Percentiles rank a stretch among this genome's conserved stretches.
Evolutionary conservation across 2,888 invertebrate species (phyloP).

Genomic region (Pteria penguin): DNA sequence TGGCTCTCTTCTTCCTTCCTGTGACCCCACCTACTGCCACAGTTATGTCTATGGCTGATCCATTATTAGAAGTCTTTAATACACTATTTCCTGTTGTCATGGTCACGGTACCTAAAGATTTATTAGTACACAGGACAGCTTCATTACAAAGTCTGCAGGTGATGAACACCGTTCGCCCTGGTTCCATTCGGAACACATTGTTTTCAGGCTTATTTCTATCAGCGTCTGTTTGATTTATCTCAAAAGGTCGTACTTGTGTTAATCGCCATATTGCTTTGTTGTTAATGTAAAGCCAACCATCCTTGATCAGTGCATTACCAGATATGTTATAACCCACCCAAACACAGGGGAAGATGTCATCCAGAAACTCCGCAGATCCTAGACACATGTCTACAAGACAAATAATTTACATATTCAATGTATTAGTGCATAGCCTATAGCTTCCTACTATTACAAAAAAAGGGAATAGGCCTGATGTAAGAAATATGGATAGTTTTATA

Average conservation of each 20-base stretch:
- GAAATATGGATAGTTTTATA: no score
- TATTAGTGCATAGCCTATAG: no score
- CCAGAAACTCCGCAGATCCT: slow-evolving; percentile 41
- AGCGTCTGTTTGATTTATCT: slow-evolving; percentile 31
- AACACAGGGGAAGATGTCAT: slow-evolving; percentile 55
- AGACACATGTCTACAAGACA: slow-evolving; percentile 52
- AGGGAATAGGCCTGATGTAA: no score
- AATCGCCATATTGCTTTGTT: slow-evolving; percentile 34
- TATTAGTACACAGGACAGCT: slow-evolving; percentile 54
- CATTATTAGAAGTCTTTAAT: slow-evolving; percentile 48
- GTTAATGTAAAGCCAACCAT: slow-evolving; percentile 46
- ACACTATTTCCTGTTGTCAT: slow-evolving; percentile 40
- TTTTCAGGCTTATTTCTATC: slow-evolving; percentile 2
- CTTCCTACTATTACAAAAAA: no score
- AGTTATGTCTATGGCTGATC: slow-evolving; percentile 37
- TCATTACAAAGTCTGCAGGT: slow-evolving; percentile 57
- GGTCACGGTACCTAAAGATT: slow-evolving; percentile 50
- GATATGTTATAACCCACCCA: slow-evolving; percentile 53
- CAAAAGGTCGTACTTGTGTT: slow-evolving; percentile 43
- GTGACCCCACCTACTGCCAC: slow-evolving; percentile 27
- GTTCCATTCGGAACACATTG: slow-evolving; percentile 57
- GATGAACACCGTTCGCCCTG: slow-evolving; percentile 58
- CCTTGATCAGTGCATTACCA: slow-evolving; percentile 46
- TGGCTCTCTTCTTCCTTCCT: slow-evolving; percentile 34
- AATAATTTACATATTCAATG: no score